phyloP scores from a whole-genome alignment of 2,888 invertebrate species.

The Magallana nippona region DNA sequence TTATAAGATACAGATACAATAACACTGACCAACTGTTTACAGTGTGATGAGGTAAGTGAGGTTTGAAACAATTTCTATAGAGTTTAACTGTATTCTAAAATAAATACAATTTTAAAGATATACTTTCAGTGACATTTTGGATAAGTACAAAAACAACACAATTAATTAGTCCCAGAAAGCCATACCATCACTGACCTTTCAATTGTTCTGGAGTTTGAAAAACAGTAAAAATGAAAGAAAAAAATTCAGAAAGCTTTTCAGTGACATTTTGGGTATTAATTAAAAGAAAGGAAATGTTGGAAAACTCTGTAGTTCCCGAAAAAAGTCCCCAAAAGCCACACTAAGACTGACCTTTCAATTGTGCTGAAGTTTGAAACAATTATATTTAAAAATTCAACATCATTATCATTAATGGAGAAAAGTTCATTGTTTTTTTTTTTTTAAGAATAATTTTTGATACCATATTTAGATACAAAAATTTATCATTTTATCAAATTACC shows the following conservation, averaged over 20 bases:
- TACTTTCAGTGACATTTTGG: no score
- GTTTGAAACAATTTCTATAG: no score
- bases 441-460: constrained; percentile 11
- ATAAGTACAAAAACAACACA: neutral
- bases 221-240: neutral
- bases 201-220: neutral
- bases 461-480: neutral
- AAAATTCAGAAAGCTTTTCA: no score
- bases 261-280: no score
- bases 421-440: neutral
- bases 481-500: constrained; percentile 61
- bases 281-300: neutral
- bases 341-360: neutral
- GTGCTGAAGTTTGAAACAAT: neutral
- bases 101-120: no score
- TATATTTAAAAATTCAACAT: neutral
- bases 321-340: neutral
- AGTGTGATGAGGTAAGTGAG: no score
- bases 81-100: no score
- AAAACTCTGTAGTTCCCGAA: neutral
- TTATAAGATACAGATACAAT: neutral
- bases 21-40: neutral
- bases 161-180: neutral
- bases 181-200: neutral
- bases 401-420: neutral